Evolutionary conservation across 2,888 invertebrate species (phyloP).

Genomic region (Drosophila niveifrons): DNA sequence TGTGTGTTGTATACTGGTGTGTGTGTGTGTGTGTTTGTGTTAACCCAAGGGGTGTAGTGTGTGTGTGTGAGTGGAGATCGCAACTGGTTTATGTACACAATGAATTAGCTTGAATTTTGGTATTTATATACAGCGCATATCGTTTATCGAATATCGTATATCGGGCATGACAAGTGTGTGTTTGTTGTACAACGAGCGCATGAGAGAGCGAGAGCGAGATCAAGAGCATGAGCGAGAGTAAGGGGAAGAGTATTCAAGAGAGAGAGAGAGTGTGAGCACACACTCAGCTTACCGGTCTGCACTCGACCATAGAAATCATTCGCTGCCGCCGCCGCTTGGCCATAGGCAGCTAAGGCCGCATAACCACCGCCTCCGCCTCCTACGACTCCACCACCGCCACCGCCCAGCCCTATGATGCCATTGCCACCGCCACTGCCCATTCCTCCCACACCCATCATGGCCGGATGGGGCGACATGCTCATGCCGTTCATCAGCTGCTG

Average conservation of each 20-base stretch:
- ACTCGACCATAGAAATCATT: slow-evolving; percentile 85
- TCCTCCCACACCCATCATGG: slow-evolving; percentile 70
- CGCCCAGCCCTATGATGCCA: slow-evolving; percentile 82
- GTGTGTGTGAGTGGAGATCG: slow-evolving; percentile 33
- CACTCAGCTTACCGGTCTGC: slow-evolving; percentile 85
- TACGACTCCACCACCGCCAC: slow-evolving; percentile 71
- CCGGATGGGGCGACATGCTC: slow-evolving; percentile 73
- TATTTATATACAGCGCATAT: slow-evolving; percentile 25
- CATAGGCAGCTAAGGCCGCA: slow-evolving; percentile 73
- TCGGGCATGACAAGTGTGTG: slow-evolving; percentile 33
- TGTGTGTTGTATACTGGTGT: slow-evolving; percentile 4
- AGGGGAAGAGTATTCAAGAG: slow-evolving; percentile 11
- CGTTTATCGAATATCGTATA: slow-evolving; percentile 1
- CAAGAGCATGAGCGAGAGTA: not conserved
- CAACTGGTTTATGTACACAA: slow-evolving; percentile 50
- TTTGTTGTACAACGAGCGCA: slow-evolving; percentile 46
- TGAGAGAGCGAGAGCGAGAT: slow-evolving; percentile 5
- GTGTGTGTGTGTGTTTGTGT: slow-evolving; percentile 12
- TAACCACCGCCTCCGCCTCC: slow-evolving; percentile 68
- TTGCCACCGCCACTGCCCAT: slow-evolving; percentile 67
- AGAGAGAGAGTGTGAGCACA: slow-evolving; percentile 34
- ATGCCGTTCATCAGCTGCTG: slow-evolving; percentile 73
- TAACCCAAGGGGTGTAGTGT: slow-evolving; percentile 16
- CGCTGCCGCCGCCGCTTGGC: slow-evolving; percentile 71
- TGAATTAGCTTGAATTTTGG: slow-evolving; percentile 38